phyloP scores from a whole-genome alignment of 2,113 vertebrate genomes.

The Chaetura pelagica region DNA sequence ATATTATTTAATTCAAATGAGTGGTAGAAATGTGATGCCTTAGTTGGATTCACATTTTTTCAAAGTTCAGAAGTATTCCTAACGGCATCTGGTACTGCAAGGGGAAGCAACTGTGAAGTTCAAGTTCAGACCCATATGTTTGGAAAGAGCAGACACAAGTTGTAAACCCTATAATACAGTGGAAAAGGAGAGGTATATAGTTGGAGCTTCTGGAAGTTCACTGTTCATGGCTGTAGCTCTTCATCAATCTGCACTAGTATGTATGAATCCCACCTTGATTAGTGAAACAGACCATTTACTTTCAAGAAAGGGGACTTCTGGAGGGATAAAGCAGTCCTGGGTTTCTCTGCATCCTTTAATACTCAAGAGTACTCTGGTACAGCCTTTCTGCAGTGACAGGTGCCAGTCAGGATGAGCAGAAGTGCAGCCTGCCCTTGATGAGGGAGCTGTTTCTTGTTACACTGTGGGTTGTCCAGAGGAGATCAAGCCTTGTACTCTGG shows the following conservation, averaged over 20 bases:
- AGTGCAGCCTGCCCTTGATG: not conserved
- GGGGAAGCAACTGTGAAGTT: not conserved
- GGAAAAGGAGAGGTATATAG: not conserved
- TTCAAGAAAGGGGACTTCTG: not conserved
- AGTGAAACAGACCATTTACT: not conserved
- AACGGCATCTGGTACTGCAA: not conserved
- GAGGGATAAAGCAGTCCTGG: not conserved
- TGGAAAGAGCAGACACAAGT: not conserved
- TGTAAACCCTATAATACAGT: not conserved
- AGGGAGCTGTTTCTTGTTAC: not conserved
- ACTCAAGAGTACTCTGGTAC: not conserved
- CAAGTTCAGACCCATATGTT: not conserved
- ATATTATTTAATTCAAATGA: not conserved
- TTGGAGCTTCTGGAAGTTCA: not conserved
- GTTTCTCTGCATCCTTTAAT: not conserved
- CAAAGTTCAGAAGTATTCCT: not conserved
- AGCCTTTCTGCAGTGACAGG: not conserved
- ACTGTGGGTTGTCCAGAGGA: not conserved
- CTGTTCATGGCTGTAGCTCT: not conserved
- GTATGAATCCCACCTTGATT: not conserved
- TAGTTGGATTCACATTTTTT: not conserved
- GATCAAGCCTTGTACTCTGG: not conserved
- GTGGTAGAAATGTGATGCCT: not conserved
- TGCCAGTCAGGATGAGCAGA: not conserved
- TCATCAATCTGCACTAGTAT: not conserved